Conservation (phyloP, 2,113 vertebrate genomes). For the Amazona vittata region DNA sequence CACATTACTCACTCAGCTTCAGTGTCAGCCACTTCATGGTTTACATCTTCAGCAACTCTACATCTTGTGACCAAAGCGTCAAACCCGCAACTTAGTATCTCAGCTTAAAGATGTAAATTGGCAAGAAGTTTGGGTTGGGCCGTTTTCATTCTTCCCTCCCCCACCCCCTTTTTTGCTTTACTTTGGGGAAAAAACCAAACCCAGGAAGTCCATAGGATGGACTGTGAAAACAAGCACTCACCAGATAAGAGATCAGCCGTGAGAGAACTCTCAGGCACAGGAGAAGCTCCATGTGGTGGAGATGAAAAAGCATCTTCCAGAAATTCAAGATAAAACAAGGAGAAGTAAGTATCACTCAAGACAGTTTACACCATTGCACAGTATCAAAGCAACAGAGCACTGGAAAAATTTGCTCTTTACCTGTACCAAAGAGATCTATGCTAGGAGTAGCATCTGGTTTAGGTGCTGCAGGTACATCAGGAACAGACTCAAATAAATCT, state of each 20-base stretch:
- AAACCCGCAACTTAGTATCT: not conserved
- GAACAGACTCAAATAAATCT: conserved; percentile 99
- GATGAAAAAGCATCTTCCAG: conserved; percentile 94
- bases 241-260: conserved; percentile 94
- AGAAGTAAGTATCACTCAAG: conserved; percentile 60
- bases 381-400: conserved; percentile 56
- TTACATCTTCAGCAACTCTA: not conserved
- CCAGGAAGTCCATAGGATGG: not conserved
- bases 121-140: not conserved
- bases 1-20: not conserved
- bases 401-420: conserved; percentile 77
- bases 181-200: not conserved
- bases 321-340: conserved; percentile 76
- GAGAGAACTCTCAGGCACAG: conserved; percentile 89
- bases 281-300: conserved; percentile 91
- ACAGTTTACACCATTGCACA: conserved; percentile 50
- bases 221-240: conserved; percentile 77
- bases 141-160: no score
- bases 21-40: not conserved
- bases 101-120: not conserved
- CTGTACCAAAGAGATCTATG: conserved; percentile 99
- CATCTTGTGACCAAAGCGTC: not conserved
- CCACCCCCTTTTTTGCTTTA: no score
- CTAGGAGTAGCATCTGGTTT: conserved; percentile 95
- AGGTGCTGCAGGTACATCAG: conserved; percentile 89